Conservation (phyloP, 2,113 vertebrate species). For the Capreolus pygargus region DNA sequence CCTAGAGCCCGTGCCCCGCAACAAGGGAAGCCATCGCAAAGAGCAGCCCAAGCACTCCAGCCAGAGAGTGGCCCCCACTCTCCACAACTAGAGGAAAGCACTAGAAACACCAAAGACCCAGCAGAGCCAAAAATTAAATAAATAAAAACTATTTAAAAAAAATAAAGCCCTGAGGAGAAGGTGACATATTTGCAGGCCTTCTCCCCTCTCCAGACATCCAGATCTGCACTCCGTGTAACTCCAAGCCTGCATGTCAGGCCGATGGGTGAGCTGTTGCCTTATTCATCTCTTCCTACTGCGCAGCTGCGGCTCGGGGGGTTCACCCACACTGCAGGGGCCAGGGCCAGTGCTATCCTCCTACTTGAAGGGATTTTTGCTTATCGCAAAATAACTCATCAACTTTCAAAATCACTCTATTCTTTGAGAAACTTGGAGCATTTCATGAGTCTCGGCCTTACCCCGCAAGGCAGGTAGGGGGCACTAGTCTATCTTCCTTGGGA, state of each 20-base stretch:
- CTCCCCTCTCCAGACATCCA: fast-evolving
- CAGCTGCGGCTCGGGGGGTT: background rate
- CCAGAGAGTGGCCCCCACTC: background rate
- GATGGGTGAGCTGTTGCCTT: fast-evolving
- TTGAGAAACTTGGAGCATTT: background rate
- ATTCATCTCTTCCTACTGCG: background rate
- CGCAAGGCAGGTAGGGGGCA: constrained; percentile 7
- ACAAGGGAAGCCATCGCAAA: background rate
- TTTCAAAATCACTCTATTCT: background rate
- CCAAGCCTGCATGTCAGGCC: fast-evolving
- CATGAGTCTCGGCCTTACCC: background rate
- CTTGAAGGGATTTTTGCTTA: background rate
- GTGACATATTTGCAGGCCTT: fast-evolving
- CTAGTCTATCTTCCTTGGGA: background rate
- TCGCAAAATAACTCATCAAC: background rate
- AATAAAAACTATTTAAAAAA: background rate
- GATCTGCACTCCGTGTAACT: fast-evolving
- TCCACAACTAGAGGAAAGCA: background rate
- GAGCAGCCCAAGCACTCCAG: background rate
- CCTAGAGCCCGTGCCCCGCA: fast-evolving
- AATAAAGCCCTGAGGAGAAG: background rate
- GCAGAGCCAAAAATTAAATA: background rate
- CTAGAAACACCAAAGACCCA: background rate
- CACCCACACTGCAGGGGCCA: background rate
- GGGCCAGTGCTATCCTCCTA: background rate